Conservation (phyloP, 2,113 vertebrate species). For the Paedocypris sp. region DNA sequence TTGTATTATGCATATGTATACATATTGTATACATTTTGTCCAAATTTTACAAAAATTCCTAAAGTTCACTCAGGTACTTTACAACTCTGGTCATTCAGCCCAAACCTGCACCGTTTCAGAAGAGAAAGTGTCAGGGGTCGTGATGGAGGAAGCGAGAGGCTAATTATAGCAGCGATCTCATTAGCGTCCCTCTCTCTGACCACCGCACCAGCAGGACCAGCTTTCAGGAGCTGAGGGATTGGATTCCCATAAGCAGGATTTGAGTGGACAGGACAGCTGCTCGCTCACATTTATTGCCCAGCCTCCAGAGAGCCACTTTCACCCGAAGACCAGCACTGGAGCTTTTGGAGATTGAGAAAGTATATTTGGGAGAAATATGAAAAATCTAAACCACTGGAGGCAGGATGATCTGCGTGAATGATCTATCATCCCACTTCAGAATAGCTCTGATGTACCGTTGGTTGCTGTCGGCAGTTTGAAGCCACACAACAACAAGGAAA, state of each 20-base stretch:
- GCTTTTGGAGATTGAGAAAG: background rate
- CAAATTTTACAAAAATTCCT: too few species aligned
- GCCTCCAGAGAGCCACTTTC: background rate
- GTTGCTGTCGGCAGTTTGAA: too few species aligned
- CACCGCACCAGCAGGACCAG: constrained; percentile 10
- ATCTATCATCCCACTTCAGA: too few species aligned
- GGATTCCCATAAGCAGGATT: background rate
- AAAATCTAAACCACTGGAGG: too few species aligned
- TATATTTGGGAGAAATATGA: background rate
- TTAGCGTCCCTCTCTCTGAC: constrained; percentile 29
- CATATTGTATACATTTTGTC: too few species aligned
- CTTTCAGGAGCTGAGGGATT: background rate
- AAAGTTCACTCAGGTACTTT: too few species aligned
- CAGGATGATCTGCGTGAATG: too few species aligned
- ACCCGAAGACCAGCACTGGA: background rate
- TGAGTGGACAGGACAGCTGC: background rate
- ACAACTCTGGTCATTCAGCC: constrained; percentile 16
- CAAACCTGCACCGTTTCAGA: constrained; percentile 33
- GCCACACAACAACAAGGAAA: too few species aligned
- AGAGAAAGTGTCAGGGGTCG: constrained; percentile 35
- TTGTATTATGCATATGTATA: too few species aligned
- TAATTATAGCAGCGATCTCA: constrained; percentile 36
- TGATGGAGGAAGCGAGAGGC: constrained; percentile 37
- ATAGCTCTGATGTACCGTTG: too few species aligned
- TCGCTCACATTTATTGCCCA: constrained; percentile 8